Conservation (phyloP, 2,888 invertebrate species). For the Beris chalybata region DNA sequence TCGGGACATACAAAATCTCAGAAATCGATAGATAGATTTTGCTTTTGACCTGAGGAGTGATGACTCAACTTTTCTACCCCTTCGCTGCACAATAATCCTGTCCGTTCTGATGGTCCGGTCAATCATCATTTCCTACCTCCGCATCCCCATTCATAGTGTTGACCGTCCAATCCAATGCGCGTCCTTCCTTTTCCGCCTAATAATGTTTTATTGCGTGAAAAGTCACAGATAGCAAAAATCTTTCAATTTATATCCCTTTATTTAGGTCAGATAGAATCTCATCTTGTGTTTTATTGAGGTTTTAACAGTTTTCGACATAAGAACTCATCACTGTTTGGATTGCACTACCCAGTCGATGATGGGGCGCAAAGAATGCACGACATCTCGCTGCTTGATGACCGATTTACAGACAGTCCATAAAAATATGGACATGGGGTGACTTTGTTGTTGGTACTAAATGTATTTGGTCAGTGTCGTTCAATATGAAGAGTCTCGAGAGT, state of each 20-base stretch:
- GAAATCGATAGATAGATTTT: too few relatives aligned
- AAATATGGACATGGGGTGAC: conserved; percentile 30
- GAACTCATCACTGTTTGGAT: conserved; percentile 7
- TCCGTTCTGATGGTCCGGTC: too few relatives aligned
- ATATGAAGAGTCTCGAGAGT: conserved; percentile 16
- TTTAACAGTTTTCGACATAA: conserved; percentile 5
- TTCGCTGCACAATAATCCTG: too few relatives aligned
- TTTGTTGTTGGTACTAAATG: conserved; percentile 31
- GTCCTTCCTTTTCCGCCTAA: conserved; percentile 21
- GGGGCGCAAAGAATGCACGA: neutral
- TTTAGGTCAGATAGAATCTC: conserved; percentile 2
- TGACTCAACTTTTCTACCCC: too few relatives aligned
- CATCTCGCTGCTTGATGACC: conserved; percentile 15
- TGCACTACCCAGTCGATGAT: conserved; percentile 3
- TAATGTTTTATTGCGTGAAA: conserved; percentile 42
- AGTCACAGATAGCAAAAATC: conserved; percentile 40
- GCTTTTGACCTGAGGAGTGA: too few relatives aligned
- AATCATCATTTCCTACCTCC: too few relatives aligned
- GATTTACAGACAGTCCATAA: conserved; percentile 32
- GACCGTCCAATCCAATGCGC: too few relatives aligned
- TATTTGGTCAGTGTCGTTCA: conserved; percentile 32
- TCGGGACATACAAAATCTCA: too few relatives aligned
- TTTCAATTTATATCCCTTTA: conserved; percentile 38
- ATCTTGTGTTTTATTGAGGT: conserved; percentile 20
- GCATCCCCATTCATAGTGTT: too few relatives aligned